Evolutionary conservation across 2,888 invertebrate species (phyloP).

Genomic region (Panzeria rudis): DNA sequence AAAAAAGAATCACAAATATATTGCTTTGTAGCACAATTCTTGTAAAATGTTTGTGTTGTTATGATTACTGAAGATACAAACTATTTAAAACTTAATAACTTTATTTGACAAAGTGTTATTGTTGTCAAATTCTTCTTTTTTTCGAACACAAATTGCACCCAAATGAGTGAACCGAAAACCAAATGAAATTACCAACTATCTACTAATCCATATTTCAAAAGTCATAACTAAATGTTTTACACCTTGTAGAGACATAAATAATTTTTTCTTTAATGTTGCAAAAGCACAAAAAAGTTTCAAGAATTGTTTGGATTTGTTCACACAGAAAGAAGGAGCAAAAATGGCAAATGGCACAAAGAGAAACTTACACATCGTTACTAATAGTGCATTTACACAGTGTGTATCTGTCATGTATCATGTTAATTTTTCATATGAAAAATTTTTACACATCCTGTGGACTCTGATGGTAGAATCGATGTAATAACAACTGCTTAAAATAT

Average conservation of each 20-base stretch:
- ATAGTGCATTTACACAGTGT: background rate
- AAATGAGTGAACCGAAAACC: slow-evolving; percentile 41
- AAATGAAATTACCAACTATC: slow-evolving; percentile 57
- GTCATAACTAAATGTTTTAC: slow-evolving; percentile 68
- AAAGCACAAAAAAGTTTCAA: slow-evolving; percentile 24
- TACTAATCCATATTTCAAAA: slow-evolving; percentile 69
- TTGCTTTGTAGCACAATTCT: no score
- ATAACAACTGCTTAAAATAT: background rate
- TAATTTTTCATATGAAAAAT: background rate
- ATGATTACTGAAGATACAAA: background rate
- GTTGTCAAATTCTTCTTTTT: background rate
- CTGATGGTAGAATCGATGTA: no score
- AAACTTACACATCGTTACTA: slow-evolving; percentile 71
- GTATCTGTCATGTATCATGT: background rate
- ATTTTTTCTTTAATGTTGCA: background rate
- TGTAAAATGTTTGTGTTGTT: background rate
- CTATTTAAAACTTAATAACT: slow-evolving; percentile 14
- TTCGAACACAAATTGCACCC: slow-evolving; percentile 28
- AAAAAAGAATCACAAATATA: no score
- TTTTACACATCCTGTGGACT: no score
- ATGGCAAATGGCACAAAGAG: slow-evolving; percentile 69
- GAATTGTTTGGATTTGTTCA: slow-evolving; percentile 25
- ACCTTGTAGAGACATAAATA: slow-evolving; percentile 66
- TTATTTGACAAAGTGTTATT: slow-evolving; percentile 22
- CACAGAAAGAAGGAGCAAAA: background rate